These are phyloP conservation scores for Nomada lathburiana DNA, from an alignment of 2,888 invertebrate genomes.

Conservation along the genomic window DNA sequence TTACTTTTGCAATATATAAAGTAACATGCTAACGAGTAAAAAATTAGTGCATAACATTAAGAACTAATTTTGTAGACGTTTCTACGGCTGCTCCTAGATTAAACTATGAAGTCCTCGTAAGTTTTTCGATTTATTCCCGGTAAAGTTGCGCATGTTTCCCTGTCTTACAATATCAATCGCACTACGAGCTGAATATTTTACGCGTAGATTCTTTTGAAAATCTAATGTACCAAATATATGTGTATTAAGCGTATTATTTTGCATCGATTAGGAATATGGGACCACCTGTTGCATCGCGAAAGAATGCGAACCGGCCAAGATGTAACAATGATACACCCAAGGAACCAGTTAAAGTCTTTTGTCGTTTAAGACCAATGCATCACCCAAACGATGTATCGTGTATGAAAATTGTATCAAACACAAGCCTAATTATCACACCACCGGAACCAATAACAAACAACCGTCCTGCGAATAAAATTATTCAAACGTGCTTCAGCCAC, in stretches of 20 bases:
- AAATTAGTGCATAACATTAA: background rate
- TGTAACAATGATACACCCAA: conserved; percentile 80
- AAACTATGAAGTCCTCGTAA: conserved; percentile 52
- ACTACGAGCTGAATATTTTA: background rate
- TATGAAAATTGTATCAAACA: conserved; percentile 89
- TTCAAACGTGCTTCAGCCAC: conserved; percentile 92
- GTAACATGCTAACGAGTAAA: background rate
- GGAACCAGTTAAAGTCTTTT: conserved; percentile 95
- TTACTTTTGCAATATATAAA: conserved; percentile 3
- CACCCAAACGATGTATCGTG: conserved; percentile 89
- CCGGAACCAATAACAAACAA: conserved; percentile 88
- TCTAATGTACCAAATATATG: background rate
- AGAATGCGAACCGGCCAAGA: conserved; percentile 72
- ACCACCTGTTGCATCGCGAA: conserved; percentile 72
- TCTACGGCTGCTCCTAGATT: background rate
- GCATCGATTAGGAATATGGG: conserved; percentile 71
- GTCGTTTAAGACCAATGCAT: conserved; percentile 92
- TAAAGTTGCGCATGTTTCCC: background rate
- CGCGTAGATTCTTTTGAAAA: too few species aligned
- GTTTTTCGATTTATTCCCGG: conserved; percentile 28
- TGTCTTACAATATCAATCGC: background rate
- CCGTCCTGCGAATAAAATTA: conserved; percentile 87
- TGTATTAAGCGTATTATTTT: background rate
- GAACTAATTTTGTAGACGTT: background rate
- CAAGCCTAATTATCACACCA: conserved; percentile 88